Evolutionary conservation across 2,888 invertebrate genomes (phyloP).

Genomic region (Eudiplozoon nipponicum): DNA sequence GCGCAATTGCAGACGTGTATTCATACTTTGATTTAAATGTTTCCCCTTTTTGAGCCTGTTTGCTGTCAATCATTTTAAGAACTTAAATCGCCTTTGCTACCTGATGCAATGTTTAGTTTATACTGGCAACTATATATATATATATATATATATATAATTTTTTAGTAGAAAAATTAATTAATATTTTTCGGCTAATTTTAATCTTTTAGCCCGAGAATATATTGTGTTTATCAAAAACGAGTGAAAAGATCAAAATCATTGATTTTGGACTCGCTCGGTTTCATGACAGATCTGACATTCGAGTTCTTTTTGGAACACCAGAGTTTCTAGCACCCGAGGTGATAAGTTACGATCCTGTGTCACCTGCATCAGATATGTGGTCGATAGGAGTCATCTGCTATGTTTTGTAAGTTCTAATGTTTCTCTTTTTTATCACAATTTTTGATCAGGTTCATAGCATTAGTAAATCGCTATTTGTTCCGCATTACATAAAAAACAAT

Average conservation of each 20-base stretch:
- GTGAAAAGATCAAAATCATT: constrained; percentile 90
- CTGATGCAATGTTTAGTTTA: too few species aligned
- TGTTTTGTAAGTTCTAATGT: constrained; percentile 47
- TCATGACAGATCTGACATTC: constrained; percentile 54
- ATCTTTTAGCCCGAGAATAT: constrained; percentile 66
- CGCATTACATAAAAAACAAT: too few species aligned
- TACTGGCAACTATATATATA: too few species aligned
- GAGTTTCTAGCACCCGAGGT: constrained; percentile 96
- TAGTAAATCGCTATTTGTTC: too few species aligned
- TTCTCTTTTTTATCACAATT: too few species aligned
- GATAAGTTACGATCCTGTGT: constrained; percentile 81
- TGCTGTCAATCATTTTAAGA: too few species aligned
- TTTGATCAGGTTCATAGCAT: too few species aligned
- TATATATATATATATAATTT: not conserved
- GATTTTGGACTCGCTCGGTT: constrained; percentile 80
- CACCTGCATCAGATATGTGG: constrained; percentile 90
- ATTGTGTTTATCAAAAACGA: constrained; percentile 61
- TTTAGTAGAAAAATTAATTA: constrained; percentile 1
- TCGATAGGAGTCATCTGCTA: constrained; percentile 87
- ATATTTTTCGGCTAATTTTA: not conserved
- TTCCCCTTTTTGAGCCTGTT: too few species aligned
- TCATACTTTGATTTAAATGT: too few species aligned
- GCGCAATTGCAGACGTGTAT: too few species aligned
- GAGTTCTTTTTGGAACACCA: constrained; percentile 70
- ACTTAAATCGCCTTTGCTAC: too few species aligned